Conservation (phyloP, 2,888 invertebrate species). For the Limnephilus auricula region DNA sequence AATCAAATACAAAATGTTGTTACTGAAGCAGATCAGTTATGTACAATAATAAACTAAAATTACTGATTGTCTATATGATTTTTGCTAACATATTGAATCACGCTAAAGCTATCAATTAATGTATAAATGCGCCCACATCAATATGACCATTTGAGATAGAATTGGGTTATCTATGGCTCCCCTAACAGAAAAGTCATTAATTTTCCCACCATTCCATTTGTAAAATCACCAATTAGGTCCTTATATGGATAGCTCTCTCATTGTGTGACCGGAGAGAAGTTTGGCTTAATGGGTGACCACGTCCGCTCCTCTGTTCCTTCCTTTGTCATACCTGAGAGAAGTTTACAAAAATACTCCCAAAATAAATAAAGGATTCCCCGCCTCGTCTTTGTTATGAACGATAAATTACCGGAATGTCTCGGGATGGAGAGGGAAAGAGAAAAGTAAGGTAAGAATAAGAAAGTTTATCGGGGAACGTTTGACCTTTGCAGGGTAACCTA, state of each 20-base stretch:
- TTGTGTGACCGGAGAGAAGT: not conserved
- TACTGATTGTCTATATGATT: too few relatives aligned
- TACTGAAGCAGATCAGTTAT: too few relatives aligned
- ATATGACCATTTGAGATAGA: not conserved
- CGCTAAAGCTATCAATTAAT: not conserved
- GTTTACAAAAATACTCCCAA: constrained; percentile 9
- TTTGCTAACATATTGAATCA: too few relatives aligned
- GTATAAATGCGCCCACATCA: not conserved
- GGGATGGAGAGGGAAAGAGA: not conserved
- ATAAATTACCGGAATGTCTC: constrained; percentile 37
- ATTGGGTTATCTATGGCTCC: not conserved
- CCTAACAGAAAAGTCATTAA: constrained; percentile 2
- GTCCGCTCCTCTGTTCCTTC: not conserved
- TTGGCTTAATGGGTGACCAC: not conserved
- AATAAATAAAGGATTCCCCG: constrained; percentile 26
- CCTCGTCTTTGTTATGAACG: constrained; percentile 31
- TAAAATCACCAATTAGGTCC: not conserved
- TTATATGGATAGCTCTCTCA: not conserved
- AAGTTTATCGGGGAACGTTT: constrained; percentile 25
- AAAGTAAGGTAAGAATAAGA: not conserved
- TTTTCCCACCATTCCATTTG: not conserved
- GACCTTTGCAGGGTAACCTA: not conserved
- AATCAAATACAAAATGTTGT: too few relatives aligned
- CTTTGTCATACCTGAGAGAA: constrained; percentile 34
- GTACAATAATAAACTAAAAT: too few relatives aligned